Percentiles rank a stretch among this genome's conserved stretches.
These are phyloP conservation scores for Corvus moneduloides DNA, from an alignment of 2,113 vertebrate species.

Conservation along the genomic window DNA sequence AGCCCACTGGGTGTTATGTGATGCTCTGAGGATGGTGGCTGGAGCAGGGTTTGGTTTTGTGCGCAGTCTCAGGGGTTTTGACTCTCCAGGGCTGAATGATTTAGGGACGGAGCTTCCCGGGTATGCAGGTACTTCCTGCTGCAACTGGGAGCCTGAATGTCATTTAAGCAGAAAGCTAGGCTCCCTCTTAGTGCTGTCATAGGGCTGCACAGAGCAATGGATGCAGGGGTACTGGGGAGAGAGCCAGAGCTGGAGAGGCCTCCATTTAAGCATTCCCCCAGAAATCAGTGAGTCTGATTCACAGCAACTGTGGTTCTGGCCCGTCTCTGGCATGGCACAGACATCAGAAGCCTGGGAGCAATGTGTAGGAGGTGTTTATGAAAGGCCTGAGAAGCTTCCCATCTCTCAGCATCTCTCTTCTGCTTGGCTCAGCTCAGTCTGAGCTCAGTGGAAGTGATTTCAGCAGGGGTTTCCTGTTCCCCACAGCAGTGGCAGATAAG, in stretches of 20 bases:
- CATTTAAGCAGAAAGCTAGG: neutral
- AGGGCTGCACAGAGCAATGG: neutral
- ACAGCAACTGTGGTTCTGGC: neutral
- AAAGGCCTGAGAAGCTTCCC: conserved; percentile 1
- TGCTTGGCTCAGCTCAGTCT: neutral
- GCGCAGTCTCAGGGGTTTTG: neutral
- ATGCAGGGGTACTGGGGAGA: neutral
- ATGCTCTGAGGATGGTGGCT: neutral
- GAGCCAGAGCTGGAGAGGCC: neutral
- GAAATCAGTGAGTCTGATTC: neutral
- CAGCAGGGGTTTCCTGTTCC: conserved; percentile 30
- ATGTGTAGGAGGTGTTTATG: neutral
- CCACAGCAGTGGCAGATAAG: neutral
- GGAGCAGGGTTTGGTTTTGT: neutral
- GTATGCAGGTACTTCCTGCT: neutral
- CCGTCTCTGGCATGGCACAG: neutral
- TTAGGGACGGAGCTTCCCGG: neutral
- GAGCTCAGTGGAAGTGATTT: conserved; percentile 40
- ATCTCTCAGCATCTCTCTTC: neutral
- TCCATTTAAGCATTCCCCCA: neutral
- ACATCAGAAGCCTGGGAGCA: neutral
- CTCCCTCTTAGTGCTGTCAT: neutral
- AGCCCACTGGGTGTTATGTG: neutral
- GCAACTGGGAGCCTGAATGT: neutral
- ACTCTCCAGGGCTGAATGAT: neutral